Evolutionary conservation across 2,888 invertebrate genomes (phyloP).

Genomic region (Aphidius colemani): DNA sequence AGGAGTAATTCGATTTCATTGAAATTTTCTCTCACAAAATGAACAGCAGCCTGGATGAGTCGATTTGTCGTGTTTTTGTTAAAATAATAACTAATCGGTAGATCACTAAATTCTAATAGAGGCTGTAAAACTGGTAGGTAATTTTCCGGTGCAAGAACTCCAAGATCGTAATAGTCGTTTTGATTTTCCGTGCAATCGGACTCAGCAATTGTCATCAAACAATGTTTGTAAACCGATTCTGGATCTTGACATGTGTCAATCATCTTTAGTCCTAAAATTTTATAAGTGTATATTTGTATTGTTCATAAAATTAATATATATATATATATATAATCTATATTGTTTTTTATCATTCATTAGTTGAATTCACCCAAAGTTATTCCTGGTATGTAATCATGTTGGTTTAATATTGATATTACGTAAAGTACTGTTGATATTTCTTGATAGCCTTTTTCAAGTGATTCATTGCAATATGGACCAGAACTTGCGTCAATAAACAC

Average conservation of each 20-base stretch:
- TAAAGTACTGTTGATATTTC: slow-evolving; percentile 57
- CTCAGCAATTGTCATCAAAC: slow-evolving; percentile 45
- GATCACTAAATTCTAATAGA: slow-evolving; percentile 44
- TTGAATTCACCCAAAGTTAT: slow-evolving; percentile 52
- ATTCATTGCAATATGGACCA: slow-evolving; percentile 57
- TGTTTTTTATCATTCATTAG: no score
- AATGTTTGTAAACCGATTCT: slow-evolving; percentile 50
- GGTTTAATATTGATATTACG: slow-evolving; percentile 55
- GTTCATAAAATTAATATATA: slow-evolving; percentile 6
- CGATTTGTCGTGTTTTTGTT: slow-evolving; percentile 46
- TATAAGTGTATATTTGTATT: background rate
- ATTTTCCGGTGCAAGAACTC: slow-evolving; percentile 45
- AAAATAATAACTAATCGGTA: slow-evolving; percentile 48
- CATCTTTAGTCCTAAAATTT: slow-evolving; percentile 48
- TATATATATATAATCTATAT: background rate
- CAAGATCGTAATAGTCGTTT: slow-evolving; percentile 47
- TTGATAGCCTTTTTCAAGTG: slow-evolving; percentile 53
- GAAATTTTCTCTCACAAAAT: slow-evolving; percentile 48
- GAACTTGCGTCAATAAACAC: slow-evolving; percentile 56
- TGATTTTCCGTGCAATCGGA: slow-evolving; percentile 42
- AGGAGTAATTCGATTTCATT: slow-evolving; percentile 47
- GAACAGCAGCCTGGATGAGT: slow-evolving; percentile 44
- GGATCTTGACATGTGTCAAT: slow-evolving; percentile 56
- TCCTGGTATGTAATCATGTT: slow-evolving; percentile 56
- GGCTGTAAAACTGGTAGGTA: slow-evolving; percentile 46